These are phyloP conservation scores for Takifugu rubripes DNA, from an alignment of 2,797 vertebrate species.

Conservation along the genomic window DNA sequence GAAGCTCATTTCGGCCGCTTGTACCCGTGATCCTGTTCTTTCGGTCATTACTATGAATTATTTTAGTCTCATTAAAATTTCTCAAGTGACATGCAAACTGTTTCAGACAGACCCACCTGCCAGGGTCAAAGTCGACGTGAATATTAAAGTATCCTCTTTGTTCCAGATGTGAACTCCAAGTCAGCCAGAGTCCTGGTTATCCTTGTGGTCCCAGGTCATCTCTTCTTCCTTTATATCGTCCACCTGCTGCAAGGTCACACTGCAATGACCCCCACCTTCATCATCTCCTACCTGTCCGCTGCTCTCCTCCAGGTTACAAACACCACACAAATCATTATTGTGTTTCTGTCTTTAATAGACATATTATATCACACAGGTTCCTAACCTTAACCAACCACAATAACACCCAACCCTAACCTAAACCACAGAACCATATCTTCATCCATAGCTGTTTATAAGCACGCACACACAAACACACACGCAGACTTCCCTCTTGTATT, in stretches of 20 bases:
- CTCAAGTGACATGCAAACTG: too few species aligned
- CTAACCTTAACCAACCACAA: too few species aligned
- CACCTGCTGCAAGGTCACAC: slow-evolving; percentile 76
- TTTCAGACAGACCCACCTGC: too few species aligned
- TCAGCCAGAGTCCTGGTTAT: slow-evolving; percentile 82
- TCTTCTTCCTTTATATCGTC: slow-evolving; percentile 84
- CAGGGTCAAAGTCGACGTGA: too few species aligned
- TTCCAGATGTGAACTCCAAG: slow-evolving; percentile 82
- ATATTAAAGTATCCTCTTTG: not conserved
- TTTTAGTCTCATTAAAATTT: too few species aligned
- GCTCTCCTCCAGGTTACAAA: slow-evolving; percentile 76
- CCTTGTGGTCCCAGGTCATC: slow-evolving; percentile 84
- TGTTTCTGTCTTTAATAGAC: not conserved
- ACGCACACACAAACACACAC: not conserved
- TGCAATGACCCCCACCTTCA: slow-evolving; percentile 73
- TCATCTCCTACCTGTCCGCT: slow-evolving; percentile 79
- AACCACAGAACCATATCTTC: too few species aligned
- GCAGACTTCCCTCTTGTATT: not conserved
- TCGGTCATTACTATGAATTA: too few species aligned
- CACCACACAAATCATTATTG: not conserved
- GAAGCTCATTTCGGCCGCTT: too few species aligned
- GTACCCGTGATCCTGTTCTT: too few species aligned
- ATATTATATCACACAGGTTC: too few species aligned
- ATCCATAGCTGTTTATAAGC: too few species aligned
- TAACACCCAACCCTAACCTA: too few species aligned